Percentiles rank a stretch among this genome's conserved stretches.
These are phyloP conservation scores for Myripristis murdjan DNA, from an alignment of 2,797 vertebrate genomes.

Conservation along the genomic window DNA sequence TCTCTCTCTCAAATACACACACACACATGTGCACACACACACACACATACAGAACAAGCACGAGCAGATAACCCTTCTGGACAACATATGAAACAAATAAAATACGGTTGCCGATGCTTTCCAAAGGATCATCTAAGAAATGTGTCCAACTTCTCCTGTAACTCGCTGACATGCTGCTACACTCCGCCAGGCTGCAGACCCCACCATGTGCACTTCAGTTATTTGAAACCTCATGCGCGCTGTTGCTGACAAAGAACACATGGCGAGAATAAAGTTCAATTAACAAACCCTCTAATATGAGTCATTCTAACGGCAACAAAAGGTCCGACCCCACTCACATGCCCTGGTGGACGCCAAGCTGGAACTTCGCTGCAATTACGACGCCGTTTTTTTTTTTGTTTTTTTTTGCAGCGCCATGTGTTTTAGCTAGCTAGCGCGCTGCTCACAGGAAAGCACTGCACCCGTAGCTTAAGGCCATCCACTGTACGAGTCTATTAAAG, in stretches of 20 bases:
- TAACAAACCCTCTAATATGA: not conserved
- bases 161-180: not conserved
- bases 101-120: no score
- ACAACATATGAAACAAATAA: not conserved
- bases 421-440: slow-evolving; percentile 34
- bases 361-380: slow-evolving; percentile 60
- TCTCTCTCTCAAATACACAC: no score
- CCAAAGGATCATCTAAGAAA: not conserved
- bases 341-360: slow-evolving; percentile 30
- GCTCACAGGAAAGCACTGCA: slow-evolving; percentile 17
- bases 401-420: slow-evolving; percentile 18
- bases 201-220: slow-evolving; percentile 8
- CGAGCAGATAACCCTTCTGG: not conserved
- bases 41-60: not conserved
- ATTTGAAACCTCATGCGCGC: slow-evolving; percentile 7
- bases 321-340: slow-evolving; percentile 12
- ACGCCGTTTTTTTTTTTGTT: slow-evolving; percentile 30
- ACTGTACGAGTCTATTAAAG: slow-evolving; percentile 62
- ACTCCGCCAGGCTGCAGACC: not conserved
- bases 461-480: not conserved
- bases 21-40: no score
- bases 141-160: not conserved
- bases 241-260: slow-evolving; percentile 11
- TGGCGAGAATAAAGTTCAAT: slow-evolving; percentile 14
- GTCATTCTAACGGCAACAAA: slow-evolving; percentile 11